phyloP scores from a whole-genome alignment of 1,140 invertebrate species.

The Pseudomyrmex gracilis region DNA sequence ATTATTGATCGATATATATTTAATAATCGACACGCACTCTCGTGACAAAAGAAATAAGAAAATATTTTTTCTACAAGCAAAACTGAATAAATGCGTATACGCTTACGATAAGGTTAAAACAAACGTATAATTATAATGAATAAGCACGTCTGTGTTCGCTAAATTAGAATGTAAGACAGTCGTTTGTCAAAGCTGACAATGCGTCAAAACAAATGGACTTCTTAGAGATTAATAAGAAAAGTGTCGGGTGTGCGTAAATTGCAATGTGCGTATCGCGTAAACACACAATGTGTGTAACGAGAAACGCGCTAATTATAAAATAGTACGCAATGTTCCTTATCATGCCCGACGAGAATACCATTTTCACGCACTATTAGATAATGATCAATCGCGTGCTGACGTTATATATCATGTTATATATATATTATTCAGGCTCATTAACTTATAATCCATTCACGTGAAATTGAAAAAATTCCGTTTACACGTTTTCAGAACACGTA shows the following conservation, averaged over 20 bases:
- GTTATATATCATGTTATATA: constrained; percentile 13
- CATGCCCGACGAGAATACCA: constrained; percentile 12
- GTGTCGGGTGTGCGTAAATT: background rate
- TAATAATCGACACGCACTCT: constrained; percentile 2
- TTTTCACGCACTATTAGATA: constrained; percentile 54
- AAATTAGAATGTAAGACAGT: constrained; percentile 8
- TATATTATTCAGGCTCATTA: constrained; percentile 21
- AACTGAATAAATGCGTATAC: background rate
- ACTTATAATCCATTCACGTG: constrained; percentile 38
- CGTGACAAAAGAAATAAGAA: background rate
- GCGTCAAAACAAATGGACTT: constrained; percentile 18
- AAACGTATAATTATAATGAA: background rate
- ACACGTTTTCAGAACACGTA: constrained; percentile 4
- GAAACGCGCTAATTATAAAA: constrained; percentile 28
- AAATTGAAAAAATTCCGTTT: background rate
- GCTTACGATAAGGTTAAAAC: background rate
- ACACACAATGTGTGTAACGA: constrained; percentile 21
- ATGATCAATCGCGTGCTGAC: background rate
- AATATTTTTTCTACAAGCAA: constrained; percentile 12
- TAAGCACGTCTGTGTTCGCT: background rate
- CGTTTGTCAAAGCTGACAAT: background rate
- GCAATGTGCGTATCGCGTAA: background rate
- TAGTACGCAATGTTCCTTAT: constrained; percentile 32
- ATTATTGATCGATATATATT: constrained; percentile 14
- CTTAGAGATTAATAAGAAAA: constrained; percentile 19